phyloP scores from a whole-genome alignment of 2,113 vertebrate species.

The western clawed frog (Xenopus tropicalis) region UCB_Xtro_10.0 CM004451.2:998001-998500 shows the following conservation, averaged over 20 bases:
- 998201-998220: background rate
- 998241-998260: too few species aligned
- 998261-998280: too few species aligned
- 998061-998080: background rate
- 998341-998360: too few species aligned
- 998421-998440: too few species aligned
- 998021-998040: slow-evolving; percentile 5
- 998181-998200: background rate
- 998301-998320: too few species aligned
- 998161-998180: background rate
- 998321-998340: too few species aligned
- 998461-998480: background rate
- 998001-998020: background rate
- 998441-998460: background rate
- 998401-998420: too few species aligned
- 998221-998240: too few species aligned
- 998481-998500: slow-evolving; percentile 9
- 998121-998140: slow-evolving; percentile 1
- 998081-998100: background rate
- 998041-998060: background rate
- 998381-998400: too few species aligned
- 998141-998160: background rate
- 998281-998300: too few species aligned
- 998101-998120: slow-evolving; percentile 1
- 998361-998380: too few species aligned